Percentiles rank a stretch among this genome's conserved stretches.
Conservation (phyloP, 2,797 vertebrate genomes). For the Hypotaenidia okinawae region DNA sequence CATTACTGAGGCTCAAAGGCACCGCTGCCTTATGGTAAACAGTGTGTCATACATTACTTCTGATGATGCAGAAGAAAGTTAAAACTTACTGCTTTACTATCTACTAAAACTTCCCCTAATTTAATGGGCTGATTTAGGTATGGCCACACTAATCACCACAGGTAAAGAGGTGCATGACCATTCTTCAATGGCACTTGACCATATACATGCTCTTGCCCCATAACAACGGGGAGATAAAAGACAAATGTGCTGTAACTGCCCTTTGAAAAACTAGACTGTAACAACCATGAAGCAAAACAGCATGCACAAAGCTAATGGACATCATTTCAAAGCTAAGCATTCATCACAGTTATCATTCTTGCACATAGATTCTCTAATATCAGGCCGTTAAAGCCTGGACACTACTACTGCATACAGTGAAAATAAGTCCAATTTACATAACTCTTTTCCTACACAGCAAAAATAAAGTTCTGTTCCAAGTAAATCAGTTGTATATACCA, state of each 20-base stretch:
- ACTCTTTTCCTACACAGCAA: background rate
- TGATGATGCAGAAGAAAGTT: background rate
- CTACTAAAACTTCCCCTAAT: background rate
- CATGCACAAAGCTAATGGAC: background rate
- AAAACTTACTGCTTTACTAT: background rate
- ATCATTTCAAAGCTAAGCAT: fast-evolving
- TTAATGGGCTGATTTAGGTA: background rate
- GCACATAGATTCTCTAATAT: background rate
- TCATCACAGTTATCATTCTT: background rate
- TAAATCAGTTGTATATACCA: background rate
- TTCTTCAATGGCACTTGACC: background rate
- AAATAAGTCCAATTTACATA: background rate
- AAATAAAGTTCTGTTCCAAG: background rate
- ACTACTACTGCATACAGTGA: background rate
- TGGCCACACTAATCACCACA: background rate
- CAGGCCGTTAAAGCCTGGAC: background rate
- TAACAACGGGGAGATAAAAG: background rate
- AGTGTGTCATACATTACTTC: background rate
- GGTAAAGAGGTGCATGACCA: background rate
- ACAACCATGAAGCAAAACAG: background rate
- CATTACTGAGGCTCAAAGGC: background rate
- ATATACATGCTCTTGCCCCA: fast-evolving
- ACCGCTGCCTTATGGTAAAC: background rate
- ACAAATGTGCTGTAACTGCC: background rate
- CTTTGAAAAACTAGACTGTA: background rate